Evolutionary conservation across 2,888 invertebrate species (phyloP).

Genomic region (Drosophila neotestacea): DNA sequence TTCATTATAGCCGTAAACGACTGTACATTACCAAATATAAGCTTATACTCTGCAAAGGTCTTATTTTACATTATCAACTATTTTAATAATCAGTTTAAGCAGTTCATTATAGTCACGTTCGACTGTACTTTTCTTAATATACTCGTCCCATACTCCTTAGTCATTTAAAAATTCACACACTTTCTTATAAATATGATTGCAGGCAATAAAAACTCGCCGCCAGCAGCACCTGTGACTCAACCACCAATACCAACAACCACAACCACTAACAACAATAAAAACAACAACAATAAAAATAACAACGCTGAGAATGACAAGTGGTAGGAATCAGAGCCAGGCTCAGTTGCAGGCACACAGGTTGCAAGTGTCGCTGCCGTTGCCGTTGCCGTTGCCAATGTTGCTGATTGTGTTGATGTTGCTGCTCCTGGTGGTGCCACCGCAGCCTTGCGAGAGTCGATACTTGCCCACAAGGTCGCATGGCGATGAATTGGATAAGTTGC

Average conservation of each 20-base stretch:
- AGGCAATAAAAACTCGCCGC: conserved; percentile 24
- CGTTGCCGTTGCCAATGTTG: conserved; percentile 67
- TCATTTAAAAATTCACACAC: conserved; percentile 31
- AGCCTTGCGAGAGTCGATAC: conserved; percentile 85
- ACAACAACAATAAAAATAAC: conserved; percentile 39
- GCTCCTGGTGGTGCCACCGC: conserved; percentile 76
- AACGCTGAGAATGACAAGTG: conserved; percentile 52
- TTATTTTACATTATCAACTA: too few species aligned
- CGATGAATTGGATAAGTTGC: conserved; percentile 86
- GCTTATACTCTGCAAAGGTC: background rate
- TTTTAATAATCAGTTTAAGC: background rate
- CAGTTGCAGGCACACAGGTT: conserved; percentile 40
- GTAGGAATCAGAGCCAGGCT: conserved; percentile 48
- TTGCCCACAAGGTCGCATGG: conserved; percentile 86
- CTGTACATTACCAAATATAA: too few species aligned
- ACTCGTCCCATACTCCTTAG: background rate
- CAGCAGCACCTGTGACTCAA: conserved; percentile 37
- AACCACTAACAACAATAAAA: conserved; percentile 4
- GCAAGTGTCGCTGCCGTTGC: conserved; percentile 69
- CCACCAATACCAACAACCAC: conserved; percentile 12
- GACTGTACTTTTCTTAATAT: conserved; percentile 6
- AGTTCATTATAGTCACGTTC: background rate
- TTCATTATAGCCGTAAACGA: too few species aligned
- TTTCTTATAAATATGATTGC: conserved; percentile 22
- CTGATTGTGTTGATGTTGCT: conserved; percentile 71